Percentiles rank a stretch among this genome's conserved stretches.
Conservation (phyloP, 2,888 invertebrate species). For the Therioaphis trifolii region DNA sequence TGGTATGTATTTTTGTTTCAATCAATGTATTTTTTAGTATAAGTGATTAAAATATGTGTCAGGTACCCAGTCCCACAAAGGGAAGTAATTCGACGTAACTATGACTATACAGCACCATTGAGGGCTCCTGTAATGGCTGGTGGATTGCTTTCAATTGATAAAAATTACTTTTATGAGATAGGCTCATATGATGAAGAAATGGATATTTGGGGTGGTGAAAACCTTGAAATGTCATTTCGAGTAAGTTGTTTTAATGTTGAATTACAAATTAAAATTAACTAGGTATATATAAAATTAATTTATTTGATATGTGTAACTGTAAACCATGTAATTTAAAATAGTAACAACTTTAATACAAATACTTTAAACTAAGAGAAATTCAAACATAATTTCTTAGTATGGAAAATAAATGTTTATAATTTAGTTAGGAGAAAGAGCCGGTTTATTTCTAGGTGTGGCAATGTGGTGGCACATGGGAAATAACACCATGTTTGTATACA, state of each 20-base stretch:
- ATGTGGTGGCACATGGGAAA: slow-evolving; percentile 95
- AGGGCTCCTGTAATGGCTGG: slow-evolving; percentile 99
- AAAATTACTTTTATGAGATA: slow-evolving; percentile 96
- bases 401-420: slow-evolving; percentile 24
- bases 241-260: slow-evolving; percentile 71
- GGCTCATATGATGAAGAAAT: slow-evolving; percentile 99
- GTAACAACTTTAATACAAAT: slow-evolving; percentile 5
- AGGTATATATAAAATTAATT: not conserved
- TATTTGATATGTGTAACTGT: not conserved
- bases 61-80: slow-evolving; percentile 98
- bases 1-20: slow-evolving; percentile 76
- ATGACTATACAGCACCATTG: slow-evolving; percentile 91
- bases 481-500: slow-evolving; percentile 94
- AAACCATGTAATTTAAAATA: not conserved
- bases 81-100: slow-evolving; percentile 92
- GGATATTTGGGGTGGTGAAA: slow-evolving; percentile 99
- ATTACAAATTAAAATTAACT: not conserved
- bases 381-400: not conserved
- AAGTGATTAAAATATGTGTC: slow-evolving; percentile 63
- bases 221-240: slow-evolving; percentile 94
- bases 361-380: not conserved
- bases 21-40: not conserved
- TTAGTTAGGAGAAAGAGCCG: slow-evolving; percentile 46
- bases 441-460: slow-evolving; percentile 84
- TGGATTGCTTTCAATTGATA: slow-evolving; percentile 93